Evolutionary conservation across 2,797 vertebrate species (phyloP).

Genomic region (Takifugu rubripes): DNA sequence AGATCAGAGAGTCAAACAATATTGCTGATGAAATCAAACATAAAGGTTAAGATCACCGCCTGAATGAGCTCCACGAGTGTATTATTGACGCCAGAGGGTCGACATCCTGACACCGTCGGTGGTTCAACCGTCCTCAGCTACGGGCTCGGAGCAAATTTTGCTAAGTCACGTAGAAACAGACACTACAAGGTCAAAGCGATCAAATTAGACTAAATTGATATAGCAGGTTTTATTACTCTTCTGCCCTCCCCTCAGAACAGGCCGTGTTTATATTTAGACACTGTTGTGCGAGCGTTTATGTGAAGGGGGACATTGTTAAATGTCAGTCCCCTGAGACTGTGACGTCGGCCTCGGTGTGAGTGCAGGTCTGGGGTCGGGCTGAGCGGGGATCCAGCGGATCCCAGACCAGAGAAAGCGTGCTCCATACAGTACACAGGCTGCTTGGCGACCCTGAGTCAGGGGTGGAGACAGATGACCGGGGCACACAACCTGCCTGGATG

Average conservation of each 20-base stretch:
- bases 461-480: conserved; percentile 7
- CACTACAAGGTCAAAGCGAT: conserved; percentile 28
- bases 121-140: background rate
- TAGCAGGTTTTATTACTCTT: conserved; percentile 41
- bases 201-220: conserved; percentile 43
- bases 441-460: conserved; percentile 9
- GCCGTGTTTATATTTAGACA: conserved; percentile 57
- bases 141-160: conserved; percentile 5
- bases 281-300: conserved; percentile 41
- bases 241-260: conserved; percentile 25
- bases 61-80: too few species aligned
- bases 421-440: conserved; percentile 22
- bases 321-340: conserved; percentile 46
- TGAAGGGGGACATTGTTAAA: conserved; percentile 46
- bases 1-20: too few species aligned
- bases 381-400: conserved; percentile 43
- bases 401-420: too few species aligned
- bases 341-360: conserved; percentile 41
- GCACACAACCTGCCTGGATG: background rate
- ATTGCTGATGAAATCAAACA: too few species aligned
- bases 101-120: background rate
- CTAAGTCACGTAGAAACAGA: conserved; percentile 10
- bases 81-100: background rate
- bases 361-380: conserved; percentile 48
- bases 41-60: too few species aligned